Conservation (phyloP, 1,140 invertebrate species). For the Diuraphis noxia region DNA sequence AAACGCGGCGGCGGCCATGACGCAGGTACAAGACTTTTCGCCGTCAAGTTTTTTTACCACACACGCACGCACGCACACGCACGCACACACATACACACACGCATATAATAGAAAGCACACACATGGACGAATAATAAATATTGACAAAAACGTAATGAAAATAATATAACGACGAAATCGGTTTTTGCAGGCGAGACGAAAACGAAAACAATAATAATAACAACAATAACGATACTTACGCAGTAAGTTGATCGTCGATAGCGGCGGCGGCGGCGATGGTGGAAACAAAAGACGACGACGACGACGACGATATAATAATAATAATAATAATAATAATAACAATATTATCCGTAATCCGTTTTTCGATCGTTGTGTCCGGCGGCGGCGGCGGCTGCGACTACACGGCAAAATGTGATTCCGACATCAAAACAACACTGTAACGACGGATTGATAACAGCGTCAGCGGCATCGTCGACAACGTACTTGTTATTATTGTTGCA, state of each 20-base stretch:
- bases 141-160: not conserved
- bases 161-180: not conserved
- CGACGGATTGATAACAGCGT: constrained; percentile 37
- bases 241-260: not conserved
- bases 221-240: constrained; percentile 32
- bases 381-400: not conserved
- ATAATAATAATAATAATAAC: not conserved
- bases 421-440: constrained; percentile 51
- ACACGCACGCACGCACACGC: not conserved
- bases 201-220: not conserved
- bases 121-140: not conserved
- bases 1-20: constrained; percentile 20
- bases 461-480: not conserved
- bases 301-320: not conserved
- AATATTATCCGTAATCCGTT: constrained; percentile 38
- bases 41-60: constrained; percentile 30
- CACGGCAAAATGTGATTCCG: constrained; percentile 44
- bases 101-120: not conserved
- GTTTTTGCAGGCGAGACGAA: not conserved
- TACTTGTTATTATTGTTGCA: not conserved
- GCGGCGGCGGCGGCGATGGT: not conserved
- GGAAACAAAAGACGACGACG: not conserved
- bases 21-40: constrained; percentile 8
- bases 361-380: constrained; percentile 31
- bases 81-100: not conserved